A percentile compares a stretch with the other conserved stretches of the same genome.
These are phyloP conservation scores for Hemiscyllium ocellatum DNA, from an alignment of 2,113 vertebrate species.

Conservation along the genomic window DNA sequence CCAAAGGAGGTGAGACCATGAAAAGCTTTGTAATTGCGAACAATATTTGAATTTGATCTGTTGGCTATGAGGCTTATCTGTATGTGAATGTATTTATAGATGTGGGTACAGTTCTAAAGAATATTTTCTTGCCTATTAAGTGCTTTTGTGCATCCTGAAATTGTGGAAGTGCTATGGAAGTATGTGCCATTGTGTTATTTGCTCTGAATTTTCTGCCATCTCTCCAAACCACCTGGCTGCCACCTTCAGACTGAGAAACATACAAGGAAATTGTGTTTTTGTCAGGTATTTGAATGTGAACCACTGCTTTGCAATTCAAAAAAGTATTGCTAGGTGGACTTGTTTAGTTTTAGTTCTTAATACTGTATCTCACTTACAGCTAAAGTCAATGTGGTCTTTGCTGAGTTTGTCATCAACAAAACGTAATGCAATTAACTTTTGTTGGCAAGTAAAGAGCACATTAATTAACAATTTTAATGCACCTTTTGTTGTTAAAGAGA, in stretches of 20 bases:
- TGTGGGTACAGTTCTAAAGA: not conserved
- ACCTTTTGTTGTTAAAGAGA: constrained; percentile 63
- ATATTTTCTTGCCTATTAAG: not conserved
- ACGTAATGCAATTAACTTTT: not conserved
- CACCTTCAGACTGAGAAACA: not conserved
- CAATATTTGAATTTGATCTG: not conserved
- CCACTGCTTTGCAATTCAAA: not conserved
- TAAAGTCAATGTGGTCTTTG: not conserved
- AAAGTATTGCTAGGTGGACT: not conserved
- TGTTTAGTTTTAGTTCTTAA: not conserved
- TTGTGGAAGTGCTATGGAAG: not conserved
- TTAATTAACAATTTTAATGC: not conserved
- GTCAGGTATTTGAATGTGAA: not conserved
- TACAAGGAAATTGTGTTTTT: not conserved
- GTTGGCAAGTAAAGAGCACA: not conserved
- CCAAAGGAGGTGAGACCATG: not conserved
- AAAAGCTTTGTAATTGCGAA: no score
- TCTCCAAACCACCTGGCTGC: not conserved
- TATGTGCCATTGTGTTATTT: not conserved
- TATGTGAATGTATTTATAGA: not conserved
- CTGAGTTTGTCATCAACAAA: not conserved
- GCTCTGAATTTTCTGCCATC: not conserved
- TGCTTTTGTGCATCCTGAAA: not conserved
- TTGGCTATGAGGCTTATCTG: not conserved
- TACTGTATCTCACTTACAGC: not conserved